Conservation (phyloP, 2,797 vertebrate genomes). For the Poeciliopsis turneri region DNA sequence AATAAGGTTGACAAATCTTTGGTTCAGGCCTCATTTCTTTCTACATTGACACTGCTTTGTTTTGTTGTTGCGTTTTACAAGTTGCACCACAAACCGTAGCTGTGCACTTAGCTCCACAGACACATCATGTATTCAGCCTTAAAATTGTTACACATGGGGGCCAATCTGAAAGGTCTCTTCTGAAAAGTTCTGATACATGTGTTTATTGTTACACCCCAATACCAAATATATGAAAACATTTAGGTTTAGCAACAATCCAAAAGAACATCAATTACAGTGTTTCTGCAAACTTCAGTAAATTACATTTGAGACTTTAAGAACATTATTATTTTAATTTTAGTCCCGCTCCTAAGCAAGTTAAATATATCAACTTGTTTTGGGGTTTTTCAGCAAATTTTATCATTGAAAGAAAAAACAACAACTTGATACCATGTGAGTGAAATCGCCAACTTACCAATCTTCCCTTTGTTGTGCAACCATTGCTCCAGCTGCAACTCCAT, state of each 20-base stretch:
- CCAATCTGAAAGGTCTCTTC: background rate
- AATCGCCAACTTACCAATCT: constrained; percentile 80
- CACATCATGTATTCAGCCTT: background rate
- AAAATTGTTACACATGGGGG: background rate
- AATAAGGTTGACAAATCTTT: background rate
- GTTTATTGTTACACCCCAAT: background rate
- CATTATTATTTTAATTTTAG: background rate
- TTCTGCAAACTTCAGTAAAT: background rate
- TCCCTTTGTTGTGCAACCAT: constrained; percentile 90
- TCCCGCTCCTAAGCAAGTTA: background rate
- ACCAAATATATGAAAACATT: background rate
- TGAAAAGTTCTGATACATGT: background rate
- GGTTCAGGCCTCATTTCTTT: background rate
- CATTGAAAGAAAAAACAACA: background rate
- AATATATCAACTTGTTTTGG: background rate
- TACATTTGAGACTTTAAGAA: background rate
- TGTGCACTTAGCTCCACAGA: background rate
- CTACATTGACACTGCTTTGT: background rate
- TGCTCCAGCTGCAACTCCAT: constrained; percentile 97
- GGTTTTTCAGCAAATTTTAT: background rate
- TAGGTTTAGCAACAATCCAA: background rate
- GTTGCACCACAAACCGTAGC: background rate
- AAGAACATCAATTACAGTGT: background rate
- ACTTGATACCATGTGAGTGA: background rate
- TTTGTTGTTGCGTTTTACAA: background rate